Conservation (phyloP, 1,140 invertebrate genomes). For the Zaprionus lachaisei region DNA sequence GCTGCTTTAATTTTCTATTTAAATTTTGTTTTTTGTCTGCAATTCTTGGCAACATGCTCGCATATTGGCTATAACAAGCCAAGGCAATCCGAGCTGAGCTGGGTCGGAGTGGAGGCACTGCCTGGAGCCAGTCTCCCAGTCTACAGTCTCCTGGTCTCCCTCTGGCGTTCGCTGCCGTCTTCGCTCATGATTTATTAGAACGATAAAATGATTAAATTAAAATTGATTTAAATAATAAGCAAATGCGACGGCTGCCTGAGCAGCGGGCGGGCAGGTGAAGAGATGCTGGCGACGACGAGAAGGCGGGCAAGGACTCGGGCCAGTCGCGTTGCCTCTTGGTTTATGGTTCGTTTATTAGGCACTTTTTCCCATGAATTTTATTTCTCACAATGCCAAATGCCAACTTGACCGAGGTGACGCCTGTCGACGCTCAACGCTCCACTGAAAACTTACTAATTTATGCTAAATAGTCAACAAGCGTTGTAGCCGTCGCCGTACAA, state of each 20-base stretch:
- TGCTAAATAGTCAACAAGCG: slow-evolving; percentile 64
- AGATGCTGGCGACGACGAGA: not conserved
- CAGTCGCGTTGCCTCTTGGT: slow-evolving; percentile 7
- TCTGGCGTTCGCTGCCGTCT: slow-evolving; percentile 15
- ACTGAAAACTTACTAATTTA: slow-evolving; percentile 78
- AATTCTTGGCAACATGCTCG: slow-evolving; percentile 52
- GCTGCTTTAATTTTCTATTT: slow-evolving; percentile 73
- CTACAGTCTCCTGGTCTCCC: not conserved
- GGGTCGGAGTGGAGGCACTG: not conserved
- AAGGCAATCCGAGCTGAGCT: slow-evolving; percentile 18
- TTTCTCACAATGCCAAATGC: slow-evolving; percentile 40
- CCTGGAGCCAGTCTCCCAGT: not conserved
- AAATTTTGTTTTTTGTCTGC: slow-evolving; percentile 76
- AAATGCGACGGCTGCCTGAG: slow-evolving; percentile 1
- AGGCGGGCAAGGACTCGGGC: slow-evolving; percentile 1
- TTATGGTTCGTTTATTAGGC: slow-evolving; percentile 43
- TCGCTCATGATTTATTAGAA: slow-evolving; percentile 74
- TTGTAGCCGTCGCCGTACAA: slow-evolving; percentile 35
- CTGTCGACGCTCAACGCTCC: not conserved
- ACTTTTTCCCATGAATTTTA: slow-evolving; percentile 37
- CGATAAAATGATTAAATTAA: slow-evolving; percentile 83
- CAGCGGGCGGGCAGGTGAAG: not conserved
- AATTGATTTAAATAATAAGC: slow-evolving; percentile 74
- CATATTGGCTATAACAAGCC: slow-evolving; percentile 71
- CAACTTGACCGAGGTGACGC: slow-evolving; percentile 22